These are phyloP conservation scores for Alsophila aescularia DNA, from an alignment of 2,888 invertebrate genomes.

Conservation along the genomic window DNA sequence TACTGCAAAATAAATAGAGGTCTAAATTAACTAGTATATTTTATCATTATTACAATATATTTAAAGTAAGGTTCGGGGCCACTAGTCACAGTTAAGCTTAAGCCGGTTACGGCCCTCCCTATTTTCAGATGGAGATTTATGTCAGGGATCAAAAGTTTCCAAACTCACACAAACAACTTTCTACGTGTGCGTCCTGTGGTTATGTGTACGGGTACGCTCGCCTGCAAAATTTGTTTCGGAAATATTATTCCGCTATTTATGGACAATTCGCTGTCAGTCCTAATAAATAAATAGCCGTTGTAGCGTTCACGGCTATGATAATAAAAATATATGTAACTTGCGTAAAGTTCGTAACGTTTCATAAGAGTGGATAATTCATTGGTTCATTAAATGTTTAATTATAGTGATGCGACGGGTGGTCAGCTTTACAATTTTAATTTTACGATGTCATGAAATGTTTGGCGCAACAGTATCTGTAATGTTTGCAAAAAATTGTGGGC, in stretches of 20 bases:
- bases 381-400: constrained; percentile 73
- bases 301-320: constrained; percentile 54
- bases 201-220: constrained; percentile 43
- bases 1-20: constrained; percentile 73
- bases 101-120: constrained; percentile 83
- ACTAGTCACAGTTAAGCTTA: constrained; percentile 83
- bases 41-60: constrained; percentile 83
- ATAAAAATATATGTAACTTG: constrained; percentile 63
- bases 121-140: constrained; percentile 85
- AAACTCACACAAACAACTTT: constrained; percentile 62
- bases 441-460: constrained; percentile 62
- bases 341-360: constrained; percentile 58
- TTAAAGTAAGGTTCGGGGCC: constrained; percentile 78
- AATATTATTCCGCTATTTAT: constrained; percentile 60
- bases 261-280: constrained; percentile 63
- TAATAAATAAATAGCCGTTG: constrained; percentile 65
- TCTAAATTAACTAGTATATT: constrained; percentile 78
- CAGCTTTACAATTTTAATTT: constrained; percentile 58
- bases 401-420: constrained; percentile 59
- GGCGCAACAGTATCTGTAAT: constrained; percentile 54
- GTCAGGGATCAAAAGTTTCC: constrained; percentile 83
- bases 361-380: constrained; percentile 65
- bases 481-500: constrained; percentile 53
- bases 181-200: constrained; percentile 45
- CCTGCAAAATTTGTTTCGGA: constrained; percentile 57